phyloP scores from a whole-genome alignment of 2,113 vertebrate species.

The Pelecanoides urinatrix region DNA sequence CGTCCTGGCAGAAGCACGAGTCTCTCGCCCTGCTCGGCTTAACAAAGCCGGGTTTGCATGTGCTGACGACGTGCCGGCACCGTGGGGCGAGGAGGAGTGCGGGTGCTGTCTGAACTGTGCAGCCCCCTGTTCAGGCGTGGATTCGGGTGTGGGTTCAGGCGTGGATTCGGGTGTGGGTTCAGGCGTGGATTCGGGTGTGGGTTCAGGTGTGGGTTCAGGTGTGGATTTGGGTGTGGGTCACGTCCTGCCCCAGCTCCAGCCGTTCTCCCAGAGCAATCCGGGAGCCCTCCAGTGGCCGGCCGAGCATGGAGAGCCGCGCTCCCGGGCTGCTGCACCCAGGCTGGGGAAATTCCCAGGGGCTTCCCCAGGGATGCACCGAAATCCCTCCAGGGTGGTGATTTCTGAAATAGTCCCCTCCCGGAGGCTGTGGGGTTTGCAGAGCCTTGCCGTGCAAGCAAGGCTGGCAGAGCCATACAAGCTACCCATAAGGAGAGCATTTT shows the following conservation, averaged over 20 bases:
- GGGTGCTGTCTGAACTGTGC: background rate
- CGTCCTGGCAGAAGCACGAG: accelerated
- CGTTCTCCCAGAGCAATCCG: background rate
- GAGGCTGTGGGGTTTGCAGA: background rate
- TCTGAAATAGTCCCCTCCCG: background rate
- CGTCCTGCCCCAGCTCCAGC: background rate
- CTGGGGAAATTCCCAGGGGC: background rate
- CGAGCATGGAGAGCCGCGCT: accelerated
- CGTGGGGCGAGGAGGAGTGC: accelerated
- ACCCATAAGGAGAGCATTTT: background rate
- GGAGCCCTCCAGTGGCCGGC: background rate
- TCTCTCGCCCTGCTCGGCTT: background rate
- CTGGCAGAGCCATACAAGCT: background rate
- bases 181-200: background rate
- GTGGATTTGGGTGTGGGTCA: background rate
- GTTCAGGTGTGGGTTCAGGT: background rate
- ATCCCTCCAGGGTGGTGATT: background rate
- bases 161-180: background rate
- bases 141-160: background rate
- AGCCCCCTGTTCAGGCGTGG: background rate
- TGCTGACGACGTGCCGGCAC: accelerated
- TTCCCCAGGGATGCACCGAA: background rate
- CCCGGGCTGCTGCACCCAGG: background rate
- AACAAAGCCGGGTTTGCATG: background rate
- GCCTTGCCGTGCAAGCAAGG: too few species aligned